These are phyloP conservation scores for Clarias pachynema DNA, from an alignment of 2,797 vertebrate species.

Conservation along the genomic window DNA sequence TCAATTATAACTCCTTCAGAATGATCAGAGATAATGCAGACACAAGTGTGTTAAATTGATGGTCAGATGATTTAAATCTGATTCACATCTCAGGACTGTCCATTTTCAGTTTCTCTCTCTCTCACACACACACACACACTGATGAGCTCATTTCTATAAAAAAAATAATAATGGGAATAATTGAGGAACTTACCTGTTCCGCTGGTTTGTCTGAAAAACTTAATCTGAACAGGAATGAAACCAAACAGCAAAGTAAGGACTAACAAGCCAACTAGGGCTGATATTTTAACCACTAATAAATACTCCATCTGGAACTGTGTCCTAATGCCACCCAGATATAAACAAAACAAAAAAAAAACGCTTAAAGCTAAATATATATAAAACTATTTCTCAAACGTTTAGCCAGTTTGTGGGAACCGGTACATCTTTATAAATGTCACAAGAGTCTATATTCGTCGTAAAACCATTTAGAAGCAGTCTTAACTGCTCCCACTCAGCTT, in stretches of 20 bases:
- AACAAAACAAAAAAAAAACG: constrained; percentile 7
- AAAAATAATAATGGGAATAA: not conserved
- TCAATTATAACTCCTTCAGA: not conserved
- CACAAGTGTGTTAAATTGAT: not conserved
- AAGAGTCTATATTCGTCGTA: not conserved
- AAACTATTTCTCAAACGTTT: not conserved
- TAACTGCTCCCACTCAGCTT: not conserved
- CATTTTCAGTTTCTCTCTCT: not conserved
- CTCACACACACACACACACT: too few relatives aligned
- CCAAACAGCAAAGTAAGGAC: constrained; percentile 77
- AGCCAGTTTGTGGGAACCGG: not conserved
- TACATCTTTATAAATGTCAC: not conserved
- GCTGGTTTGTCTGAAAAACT: constrained; percentile 73
- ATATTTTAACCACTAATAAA: constrained; percentile 77
- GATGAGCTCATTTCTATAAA: not conserved
- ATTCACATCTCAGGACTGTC: not conserved
- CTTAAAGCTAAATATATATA: not conserved
- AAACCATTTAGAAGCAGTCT: not conserved
- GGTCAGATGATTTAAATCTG: not conserved
- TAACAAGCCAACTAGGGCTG: constrained; percentile 73
- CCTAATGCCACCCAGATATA: not conserved
- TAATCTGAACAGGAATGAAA: constrained; percentile 75
- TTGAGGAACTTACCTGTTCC: constrained; percentile 69
- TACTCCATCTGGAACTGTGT: constrained; percentile 71
- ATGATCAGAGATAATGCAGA: not conserved